These are phyloP conservation scores for Oligia strigilis DNA, from an alignment of 2,888 invertebrate genomes.

Conservation along the genomic window DNA sequence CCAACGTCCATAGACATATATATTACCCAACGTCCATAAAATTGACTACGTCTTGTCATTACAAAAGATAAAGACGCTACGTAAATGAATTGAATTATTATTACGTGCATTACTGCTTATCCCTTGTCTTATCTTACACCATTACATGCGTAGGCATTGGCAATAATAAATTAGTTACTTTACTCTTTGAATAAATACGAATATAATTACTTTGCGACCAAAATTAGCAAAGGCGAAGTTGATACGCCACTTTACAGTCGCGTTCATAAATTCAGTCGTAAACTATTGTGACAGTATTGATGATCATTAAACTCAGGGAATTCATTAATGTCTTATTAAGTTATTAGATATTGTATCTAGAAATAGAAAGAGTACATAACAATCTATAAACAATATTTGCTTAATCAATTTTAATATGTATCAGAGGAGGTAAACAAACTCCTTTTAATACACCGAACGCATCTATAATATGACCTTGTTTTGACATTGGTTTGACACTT, in stretches of 20 bases:
- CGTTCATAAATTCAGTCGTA: conserved; percentile 10
- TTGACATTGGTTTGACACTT: conserved; percentile 71
- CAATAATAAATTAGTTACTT: too few relatives aligned
- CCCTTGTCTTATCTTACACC: neutral
- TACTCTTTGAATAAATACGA: too few relatives aligned
- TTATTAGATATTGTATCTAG: neutral
- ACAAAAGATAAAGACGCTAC: neutral
- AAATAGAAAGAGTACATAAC: neutral
- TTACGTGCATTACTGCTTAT: neutral
- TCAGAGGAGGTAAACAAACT: conserved; percentile 4
- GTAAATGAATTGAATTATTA: neutral
- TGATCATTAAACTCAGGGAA: neutral
- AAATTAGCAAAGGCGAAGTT: neutral
- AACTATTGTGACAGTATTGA: neutral
- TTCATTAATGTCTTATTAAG: neutral
- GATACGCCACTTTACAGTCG: neutral
- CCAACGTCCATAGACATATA: neutral
- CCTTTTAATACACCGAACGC: conserved; percentile 47
- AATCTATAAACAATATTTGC: neutral
- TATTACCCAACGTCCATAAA: neutral
- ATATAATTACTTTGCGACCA: neutral
- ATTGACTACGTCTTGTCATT: neutral
- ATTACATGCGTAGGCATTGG: neutral
- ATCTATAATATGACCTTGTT: conserved; percentile 58
- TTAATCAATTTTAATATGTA: too few relatives aligned